phyloP scores from a whole-genome alignment of 2,797 vertebrate genomes.

The Crypturellus tataupa region DNA sequence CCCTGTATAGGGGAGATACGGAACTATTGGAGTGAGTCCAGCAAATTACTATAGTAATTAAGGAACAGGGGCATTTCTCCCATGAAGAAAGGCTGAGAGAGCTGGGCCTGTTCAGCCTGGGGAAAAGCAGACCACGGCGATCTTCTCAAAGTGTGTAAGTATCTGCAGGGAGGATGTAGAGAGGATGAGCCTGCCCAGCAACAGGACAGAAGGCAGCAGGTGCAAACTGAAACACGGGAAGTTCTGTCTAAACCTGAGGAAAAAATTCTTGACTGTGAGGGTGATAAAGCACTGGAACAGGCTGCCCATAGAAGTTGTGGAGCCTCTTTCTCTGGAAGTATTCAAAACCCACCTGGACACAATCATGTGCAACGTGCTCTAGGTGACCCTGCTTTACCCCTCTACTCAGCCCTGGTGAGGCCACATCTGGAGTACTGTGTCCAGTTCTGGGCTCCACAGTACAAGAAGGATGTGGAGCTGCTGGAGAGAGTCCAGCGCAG shows the following conservation, averaged over 20 bases:
- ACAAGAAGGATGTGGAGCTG: no score
- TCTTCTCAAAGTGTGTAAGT: background rate
- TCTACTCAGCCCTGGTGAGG: no score
- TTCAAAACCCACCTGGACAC: background rate
- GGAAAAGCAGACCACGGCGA: background rate
- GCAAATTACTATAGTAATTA: background rate
- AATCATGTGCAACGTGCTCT: background rate
- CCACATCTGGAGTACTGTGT: no score
- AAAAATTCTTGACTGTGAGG: background rate
- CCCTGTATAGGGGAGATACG: background rate
- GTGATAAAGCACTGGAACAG: background rate
- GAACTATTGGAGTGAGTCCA: background rate
- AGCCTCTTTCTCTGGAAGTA: background rate
- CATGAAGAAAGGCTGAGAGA: background rate
- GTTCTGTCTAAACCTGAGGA: background rate
- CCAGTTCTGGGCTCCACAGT: no score
- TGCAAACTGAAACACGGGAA: background rate
- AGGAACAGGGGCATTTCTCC: background rate
- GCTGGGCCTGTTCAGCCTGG: background rate
- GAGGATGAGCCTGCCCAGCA: background rate
- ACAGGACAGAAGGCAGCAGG: background rate
- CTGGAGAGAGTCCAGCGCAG: no score
- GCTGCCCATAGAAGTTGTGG: background rate
- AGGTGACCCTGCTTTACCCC: accelerated
- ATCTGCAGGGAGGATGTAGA: background rate